Evolutionary conservation across 2,113 vertebrate species (phyloP).

Genomic region (Toxostoma redivivum): DNA sequence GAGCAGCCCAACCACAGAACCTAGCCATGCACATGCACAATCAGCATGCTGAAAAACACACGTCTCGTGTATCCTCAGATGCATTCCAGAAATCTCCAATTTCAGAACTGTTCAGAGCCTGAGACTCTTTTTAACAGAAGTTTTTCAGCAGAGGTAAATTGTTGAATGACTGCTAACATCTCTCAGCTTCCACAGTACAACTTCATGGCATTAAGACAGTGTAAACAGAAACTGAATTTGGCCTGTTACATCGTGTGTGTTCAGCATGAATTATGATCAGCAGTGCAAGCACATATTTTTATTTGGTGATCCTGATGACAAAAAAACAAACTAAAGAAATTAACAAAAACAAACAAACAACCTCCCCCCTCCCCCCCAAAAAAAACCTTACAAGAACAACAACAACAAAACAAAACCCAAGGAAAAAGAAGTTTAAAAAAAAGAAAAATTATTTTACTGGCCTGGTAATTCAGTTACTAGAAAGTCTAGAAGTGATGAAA

Average conservation of each 20-base stretch:
- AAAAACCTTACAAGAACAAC: background rate
- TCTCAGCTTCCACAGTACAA: background rate
- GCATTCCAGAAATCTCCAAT: background rate
- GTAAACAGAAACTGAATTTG: conserved; percentile 1
- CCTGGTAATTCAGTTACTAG: background rate
- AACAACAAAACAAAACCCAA: background rate
- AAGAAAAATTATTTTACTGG: background rate
- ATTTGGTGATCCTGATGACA: background rate
- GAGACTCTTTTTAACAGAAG: background rate
- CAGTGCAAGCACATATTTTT: background rate
- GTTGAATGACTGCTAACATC: background rate
- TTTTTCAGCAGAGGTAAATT: background rate
- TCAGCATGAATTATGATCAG: background rate
- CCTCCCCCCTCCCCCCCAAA: too few species aligned
- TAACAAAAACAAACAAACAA: background rate
- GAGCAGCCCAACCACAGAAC: background rate
- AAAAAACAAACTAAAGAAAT: background rate
- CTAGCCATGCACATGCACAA: accelerated
- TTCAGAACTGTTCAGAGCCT: background rate
- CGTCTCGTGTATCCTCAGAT: accelerated
- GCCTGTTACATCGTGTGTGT: background rate
- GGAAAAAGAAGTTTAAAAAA: too few species aligned
- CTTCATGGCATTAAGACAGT: background rate
- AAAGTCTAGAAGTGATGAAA: background rate
- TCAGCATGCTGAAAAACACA: background rate